A percentile compares a stretch with the other conserved stretches of the same genome.
phyloP scores from a whole-genome alignment of 2,888 invertebrate genomes.

The Xestia c-nigrum region DNA sequence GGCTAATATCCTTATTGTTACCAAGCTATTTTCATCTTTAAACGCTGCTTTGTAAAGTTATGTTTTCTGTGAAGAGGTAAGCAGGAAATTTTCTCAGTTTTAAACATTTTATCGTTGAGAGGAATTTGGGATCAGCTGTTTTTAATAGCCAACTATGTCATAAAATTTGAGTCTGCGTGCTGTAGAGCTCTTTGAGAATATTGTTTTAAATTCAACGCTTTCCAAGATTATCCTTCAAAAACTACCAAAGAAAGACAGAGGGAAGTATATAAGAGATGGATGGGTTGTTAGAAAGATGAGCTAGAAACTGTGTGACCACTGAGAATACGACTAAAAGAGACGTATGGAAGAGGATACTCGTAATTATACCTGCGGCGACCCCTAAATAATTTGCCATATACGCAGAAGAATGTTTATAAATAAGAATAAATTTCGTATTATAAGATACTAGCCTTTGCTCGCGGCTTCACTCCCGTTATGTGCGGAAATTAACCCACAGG shows the following conservation, averaged over 20 bases:
- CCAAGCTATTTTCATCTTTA: slow-evolving; percentile 41
- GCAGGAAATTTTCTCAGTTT: slow-evolving; percentile 31
- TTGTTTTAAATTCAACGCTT: slow-evolving; percentile 14
- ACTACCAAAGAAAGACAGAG: neutral
- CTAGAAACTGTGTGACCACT: neutral
- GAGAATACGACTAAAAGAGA: neutral
- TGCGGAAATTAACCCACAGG: too few relatives aligned
- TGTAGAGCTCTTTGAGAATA: slow-evolving; percentile 2
- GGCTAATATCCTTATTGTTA: slow-evolving; percentile 10
- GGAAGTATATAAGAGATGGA: neutral
- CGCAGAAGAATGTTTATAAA: neutral
- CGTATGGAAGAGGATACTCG: neutral
- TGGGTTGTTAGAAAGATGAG: neutral
- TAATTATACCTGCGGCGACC: neutral
- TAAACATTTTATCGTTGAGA: slow-evolving; percentile 21
- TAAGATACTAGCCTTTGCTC: neutral
- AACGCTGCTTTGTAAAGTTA: neutral
- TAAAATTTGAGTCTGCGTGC: slow-evolving; percentile 23
- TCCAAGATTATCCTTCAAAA: slow-evolving; percentile 9
- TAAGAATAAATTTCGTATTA: neutral
- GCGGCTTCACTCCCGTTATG: too few relatives aligned
- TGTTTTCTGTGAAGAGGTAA: slow-evolving; percentile 30
- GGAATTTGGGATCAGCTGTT: slow-evolving; percentile 41
- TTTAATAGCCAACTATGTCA: slow-evolving; percentile 38
- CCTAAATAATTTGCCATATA: neutral